A percentile compares a stretch with the other conserved stretches of the same genome.
Evolutionary conservation across 2,113 vertebrate genomes (phyloP).

Genomic region (Pterocles gutturalis): DNA sequence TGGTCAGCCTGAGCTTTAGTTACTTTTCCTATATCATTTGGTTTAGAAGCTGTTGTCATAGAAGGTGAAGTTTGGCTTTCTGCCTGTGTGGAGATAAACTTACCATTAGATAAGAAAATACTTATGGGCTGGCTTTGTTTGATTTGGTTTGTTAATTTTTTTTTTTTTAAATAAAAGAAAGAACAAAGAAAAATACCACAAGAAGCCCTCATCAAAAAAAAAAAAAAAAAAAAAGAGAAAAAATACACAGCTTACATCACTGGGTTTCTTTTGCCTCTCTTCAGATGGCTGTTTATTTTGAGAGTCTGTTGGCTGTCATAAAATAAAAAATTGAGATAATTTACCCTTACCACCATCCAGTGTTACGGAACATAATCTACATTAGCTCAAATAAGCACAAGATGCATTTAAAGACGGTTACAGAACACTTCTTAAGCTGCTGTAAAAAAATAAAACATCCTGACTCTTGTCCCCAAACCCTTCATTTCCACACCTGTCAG

Average conservation of each 20-base stretch:
- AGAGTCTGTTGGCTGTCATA: constrained; percentile 43
- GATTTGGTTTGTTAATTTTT: not conserved
- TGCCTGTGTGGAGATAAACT: constrained; percentile 28
- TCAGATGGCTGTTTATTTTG: constrained; percentile 33
- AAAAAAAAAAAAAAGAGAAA: not conserved
- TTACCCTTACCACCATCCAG: not conserved
- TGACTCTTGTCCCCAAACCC: no score
- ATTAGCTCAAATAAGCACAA: not conserved
- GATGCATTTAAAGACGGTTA: not conserved
- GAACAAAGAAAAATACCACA: not conserved
- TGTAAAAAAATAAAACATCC: not conserved
- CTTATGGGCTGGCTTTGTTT: not conserved
- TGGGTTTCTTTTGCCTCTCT: constrained; percentile 54
- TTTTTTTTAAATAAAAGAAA: not conserved
- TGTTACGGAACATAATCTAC: rapidly evolving
- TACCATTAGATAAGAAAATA: not conserved
- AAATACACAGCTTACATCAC: constrained; percentile 36
- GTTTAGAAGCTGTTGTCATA: constrained; percentile 1
- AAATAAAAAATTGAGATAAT: not conserved
- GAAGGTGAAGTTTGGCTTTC: constrained; percentile 21
- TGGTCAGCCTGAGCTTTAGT: not conserved
- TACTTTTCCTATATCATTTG: constrained; percentile 32
- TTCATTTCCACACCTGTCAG: not conserved
- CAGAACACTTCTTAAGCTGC: not conserved
- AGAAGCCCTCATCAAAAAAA: not conserved